Percentiles rank a stretch among this genome's conserved stretches.
Conservation (phyloP, 1,140 invertebrate genomes). For the Leptinotarsa undecemlineata region DNA sequence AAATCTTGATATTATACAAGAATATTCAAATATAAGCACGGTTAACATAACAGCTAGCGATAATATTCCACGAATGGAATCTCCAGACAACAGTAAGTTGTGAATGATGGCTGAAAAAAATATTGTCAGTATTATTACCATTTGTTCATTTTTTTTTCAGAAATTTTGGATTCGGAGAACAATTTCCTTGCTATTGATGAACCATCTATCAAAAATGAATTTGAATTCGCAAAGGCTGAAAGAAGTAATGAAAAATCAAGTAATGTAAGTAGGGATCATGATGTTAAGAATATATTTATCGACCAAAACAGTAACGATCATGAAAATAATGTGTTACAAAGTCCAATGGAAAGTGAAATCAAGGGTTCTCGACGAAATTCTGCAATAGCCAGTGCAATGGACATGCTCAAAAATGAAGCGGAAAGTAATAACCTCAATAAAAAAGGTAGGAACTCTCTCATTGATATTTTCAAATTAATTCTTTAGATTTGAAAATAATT, state of each 20-base stretch:
- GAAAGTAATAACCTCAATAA: background rate
- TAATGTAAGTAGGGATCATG: background rate
- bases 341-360: background rate
- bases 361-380: background rate
- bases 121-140: too few relatives aligned
- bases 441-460: background rate
- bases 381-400: conserved; percentile 3
- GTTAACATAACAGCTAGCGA: conserved; percentile 34
- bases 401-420: conserved; percentile 8
- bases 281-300: background rate
- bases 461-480: too few relatives aligned
- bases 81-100: background rate
- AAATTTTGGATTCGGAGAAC: too few relatives aligned
- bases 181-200: too few relatives aligned
- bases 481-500: too few relatives aligned
- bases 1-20: conserved; percentile 31
- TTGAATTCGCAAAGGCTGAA: too few relatives aligned
- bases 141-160: too few relatives aligned
- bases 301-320: background rate
- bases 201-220: too few relatives aligned
- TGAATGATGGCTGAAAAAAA: too few relatives aligned
- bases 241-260: background rate
- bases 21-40: conserved; percentile 20
- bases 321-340: background rate
- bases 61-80: background rate